These are phyloP conservation scores for Pectinophora gossypiella DNA, from an alignment of 1,140 invertebrate genomes.

Conservation along the genomic window DNA sequence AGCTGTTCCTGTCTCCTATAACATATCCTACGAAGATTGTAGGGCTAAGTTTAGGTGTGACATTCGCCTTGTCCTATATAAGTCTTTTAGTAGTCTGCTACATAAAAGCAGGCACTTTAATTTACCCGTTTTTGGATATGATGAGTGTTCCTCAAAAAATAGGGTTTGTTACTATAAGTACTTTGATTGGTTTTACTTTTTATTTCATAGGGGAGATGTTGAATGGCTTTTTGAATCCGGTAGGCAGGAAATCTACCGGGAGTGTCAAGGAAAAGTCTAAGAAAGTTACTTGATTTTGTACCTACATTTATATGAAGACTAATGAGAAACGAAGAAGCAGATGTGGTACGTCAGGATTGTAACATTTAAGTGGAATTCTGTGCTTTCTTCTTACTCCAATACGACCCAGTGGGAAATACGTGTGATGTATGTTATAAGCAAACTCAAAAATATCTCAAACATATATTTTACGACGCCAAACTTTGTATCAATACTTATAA, in stretches of 20 bases:
- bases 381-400: too few species aligned
- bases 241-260: neutral
- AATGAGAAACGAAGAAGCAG: too few species aligned
- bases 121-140: constrained; percentile 88
- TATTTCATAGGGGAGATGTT: constrained; percentile 84
- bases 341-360: too few species aligned
- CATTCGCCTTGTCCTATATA: constrained; percentile 81
- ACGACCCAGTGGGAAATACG: too few species aligned
- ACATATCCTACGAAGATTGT: constrained; percentile 79
- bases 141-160: constrained; percentile 80
- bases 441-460: too few species aligned
- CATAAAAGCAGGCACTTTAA: constrained; percentile 82
- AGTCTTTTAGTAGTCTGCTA: constrained; percentile 83
- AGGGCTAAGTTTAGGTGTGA: constrained; percentile 74
- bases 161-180: constrained; percentile 79
- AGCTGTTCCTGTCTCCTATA: constrained; percentile 80
- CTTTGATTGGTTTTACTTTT: constrained; percentile 72
- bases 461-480: too few species aligned
- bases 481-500: too few species aligned
- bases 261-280: neutral
- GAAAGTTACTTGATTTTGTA: neutral
- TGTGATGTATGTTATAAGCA: too few species aligned
- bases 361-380: too few species aligned
- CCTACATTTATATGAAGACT: neutral
- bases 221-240: constrained; percentile 56